Evolutionary conservation across 2,888 invertebrate genomes (phyloP).

Genomic region (Cephus nigrinus): DNA sequence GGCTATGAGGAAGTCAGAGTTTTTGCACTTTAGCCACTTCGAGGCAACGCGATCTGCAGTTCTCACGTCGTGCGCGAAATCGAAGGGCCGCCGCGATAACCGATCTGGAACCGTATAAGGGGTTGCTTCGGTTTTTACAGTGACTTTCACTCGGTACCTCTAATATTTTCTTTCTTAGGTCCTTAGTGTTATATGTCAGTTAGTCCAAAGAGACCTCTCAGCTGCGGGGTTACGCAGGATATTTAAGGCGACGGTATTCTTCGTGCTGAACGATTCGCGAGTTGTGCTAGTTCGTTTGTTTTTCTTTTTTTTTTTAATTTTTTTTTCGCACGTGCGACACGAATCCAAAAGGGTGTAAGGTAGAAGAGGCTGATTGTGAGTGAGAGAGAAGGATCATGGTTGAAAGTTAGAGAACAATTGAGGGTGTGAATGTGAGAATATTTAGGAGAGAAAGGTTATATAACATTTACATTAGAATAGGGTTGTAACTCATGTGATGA

Average conservation of each 20-base stretch:
- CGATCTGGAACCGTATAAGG: background rate
- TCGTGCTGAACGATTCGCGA: background rate
- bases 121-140: slow-evolving; percentile 24
- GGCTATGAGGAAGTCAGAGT: background rate
- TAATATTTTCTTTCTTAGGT: slow-evolving; percentile 10
- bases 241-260: background rate
- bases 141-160: slow-evolving; percentile 1
- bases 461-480: background rate
- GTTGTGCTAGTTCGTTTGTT: slow-evolving; percentile 14
- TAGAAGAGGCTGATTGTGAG: slow-evolving; percentile 9
- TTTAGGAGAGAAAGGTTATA: background rate
- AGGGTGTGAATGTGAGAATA: background rate
- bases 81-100: background rate
- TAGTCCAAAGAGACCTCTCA: slow-evolving; percentile 34
- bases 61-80: background rate
- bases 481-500: slow-evolving; percentile 26
- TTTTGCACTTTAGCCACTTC: background rate
- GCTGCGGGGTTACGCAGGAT: slow-evolving; percentile 9
- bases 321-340: slow-evolving; percentile 9
- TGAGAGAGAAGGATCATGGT: slow-evolving; percentile 4
- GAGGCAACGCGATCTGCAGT: background rate
- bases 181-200: slow-evolving; percentile 21
- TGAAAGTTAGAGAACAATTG: background rate
- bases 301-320: background rate
- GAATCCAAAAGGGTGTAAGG: slow-evolving; percentile 7